These are phyloP conservation scores for Trachymyrmex cornetzi DNA, from an alignment of 1,140 invertebrate species.

Conservation along the genomic window DNA sequence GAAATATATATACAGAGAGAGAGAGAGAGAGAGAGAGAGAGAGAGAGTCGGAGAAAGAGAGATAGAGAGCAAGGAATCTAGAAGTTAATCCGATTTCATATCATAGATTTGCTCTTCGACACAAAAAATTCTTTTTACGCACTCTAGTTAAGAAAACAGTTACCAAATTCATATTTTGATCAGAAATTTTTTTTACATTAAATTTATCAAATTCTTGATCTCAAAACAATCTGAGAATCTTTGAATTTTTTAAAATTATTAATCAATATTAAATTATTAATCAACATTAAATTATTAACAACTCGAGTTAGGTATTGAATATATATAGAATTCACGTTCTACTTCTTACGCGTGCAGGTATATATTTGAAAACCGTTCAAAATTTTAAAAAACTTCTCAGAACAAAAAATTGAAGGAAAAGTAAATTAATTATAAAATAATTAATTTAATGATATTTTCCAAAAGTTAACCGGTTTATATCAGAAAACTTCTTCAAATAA, in stretches of 20 bases:
- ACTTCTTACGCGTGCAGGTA: background rate
- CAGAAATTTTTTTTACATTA: background rate
- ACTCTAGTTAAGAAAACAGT: background rate
- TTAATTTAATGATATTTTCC: background rate
- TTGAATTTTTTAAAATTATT: background rate
- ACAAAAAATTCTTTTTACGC: conserved; percentile 18
- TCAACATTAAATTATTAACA: background rate
- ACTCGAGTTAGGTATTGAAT: background rate
- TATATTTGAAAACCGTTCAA: background rate
- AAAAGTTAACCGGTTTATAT: too few relatives aligned
- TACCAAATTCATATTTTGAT: background rate
- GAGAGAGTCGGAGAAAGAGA: background rate
- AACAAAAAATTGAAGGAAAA: background rate
- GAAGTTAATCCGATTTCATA: conserved; percentile 1
- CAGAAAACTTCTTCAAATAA: too few relatives aligned
- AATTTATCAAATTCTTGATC: background rate
- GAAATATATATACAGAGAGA: background rate
- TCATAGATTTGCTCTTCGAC: conserved; percentile 47
- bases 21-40: background rate
- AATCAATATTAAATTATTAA: too few relatives aligned
- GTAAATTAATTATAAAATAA: background rate
- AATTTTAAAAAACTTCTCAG: background rate
- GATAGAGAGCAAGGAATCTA: background rate
- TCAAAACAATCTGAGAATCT: background rate
- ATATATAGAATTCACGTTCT: background rate